Base-by-base conservation (phyloP, 2,888 invertebrate genomes). In the Calameuta pallipes region DNA sequence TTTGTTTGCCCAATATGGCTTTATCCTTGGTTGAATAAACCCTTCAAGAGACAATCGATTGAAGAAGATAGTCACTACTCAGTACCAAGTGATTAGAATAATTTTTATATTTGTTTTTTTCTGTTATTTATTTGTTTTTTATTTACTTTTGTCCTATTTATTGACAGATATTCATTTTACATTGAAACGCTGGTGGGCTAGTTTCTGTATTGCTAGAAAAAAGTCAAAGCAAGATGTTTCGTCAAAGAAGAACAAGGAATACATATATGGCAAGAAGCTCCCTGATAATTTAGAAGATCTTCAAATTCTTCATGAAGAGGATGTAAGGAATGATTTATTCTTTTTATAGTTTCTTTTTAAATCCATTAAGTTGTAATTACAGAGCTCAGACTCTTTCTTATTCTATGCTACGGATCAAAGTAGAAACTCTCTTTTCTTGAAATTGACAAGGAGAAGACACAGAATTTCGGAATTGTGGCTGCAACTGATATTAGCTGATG, bases 401-500 rank as follows among this genome's bases (percentile, higher is more conserved):
- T 91, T 95, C 76, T 93, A 93, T 73, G 94, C 94, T 0, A 89
- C 92, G 0, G 93, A 94, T 75, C 92, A 93, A 11, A 92, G 94
- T 30, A 95, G 94, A 0, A 93, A 94, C 75, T 92, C 92, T 0
- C 34, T 96, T 0, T 89, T 93, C 11, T 83, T 95, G 23, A 92
- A 92, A 78, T 90, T 95, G 74, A 92, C 93, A 12, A 93, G 94
- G 80, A 89, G 93, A 73, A 90, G 92, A 37, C 92, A 92, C 78
- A 89, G 93, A 34, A 84, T 93, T n/a, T 92, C 92, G 0, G 95
- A 95, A 90, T 90, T 94, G 0, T 92, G 92, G 81, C 86, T 96
- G 1, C 91, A 93, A 78, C 88, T 95, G 30, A 81, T 87, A 34
- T 82, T 93, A 13, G 83, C 87, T 9, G 89, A 93, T 83, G 93